A percentile compares a stretch with the other conserved stretches of the same genome.
Conservation (phyloP, 2,888 invertebrate species). For the Orthosia incerta region DNA sequence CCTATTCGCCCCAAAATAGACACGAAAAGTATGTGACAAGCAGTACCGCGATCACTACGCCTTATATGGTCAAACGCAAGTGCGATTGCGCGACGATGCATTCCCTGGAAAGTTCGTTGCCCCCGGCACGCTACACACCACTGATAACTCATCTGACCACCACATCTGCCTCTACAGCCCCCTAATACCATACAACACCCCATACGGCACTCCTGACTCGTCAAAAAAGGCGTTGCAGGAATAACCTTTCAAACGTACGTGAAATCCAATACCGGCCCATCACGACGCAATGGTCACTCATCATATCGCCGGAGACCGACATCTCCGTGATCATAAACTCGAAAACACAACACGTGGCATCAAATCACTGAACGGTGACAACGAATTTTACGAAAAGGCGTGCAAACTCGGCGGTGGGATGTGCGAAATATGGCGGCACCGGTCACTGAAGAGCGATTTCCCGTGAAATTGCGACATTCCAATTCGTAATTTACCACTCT, state of each 20-base stretch:
- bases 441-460: slow-evolving; percentile 81
- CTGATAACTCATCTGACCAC: slow-evolving; percentile 74
- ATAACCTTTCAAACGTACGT: slow-evolving; percentile 86
- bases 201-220: slow-evolving; percentile 69
- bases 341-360: slow-evolving; percentile 89
- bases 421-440: slow-evolving; percentile 91
- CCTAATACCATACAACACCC: slow-evolving; percentile 60
- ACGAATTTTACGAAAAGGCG: slow-evolving; percentile 87
- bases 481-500: slow-evolving; percentile 71
- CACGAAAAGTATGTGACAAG: slow-evolving; percentile 81
- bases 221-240: slow-evolving; percentile 88
- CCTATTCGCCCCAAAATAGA: slow-evolving; percentile 80
- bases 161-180: slow-evolving; percentile 59
- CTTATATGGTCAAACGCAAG: slow-evolving; percentile 88
- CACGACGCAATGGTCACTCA: slow-evolving; percentile 66
- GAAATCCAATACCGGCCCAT: slow-evolving; percentile 88
- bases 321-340: slow-evolving; percentile 64
- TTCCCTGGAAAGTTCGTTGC: slow-evolving; percentile 86
- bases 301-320: slow-evolving; percentile 62
- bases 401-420: slow-evolving; percentile 87
- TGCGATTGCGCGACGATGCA: slow-evolving; percentile 89
- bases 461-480: slow-evolving; percentile 79
- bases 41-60: slow-evolving; percentile 81
- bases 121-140: slow-evolving; percentile 75
- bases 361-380: slow-evolving; percentile 90